Base-by-base conservation (phyloP, 2,797 vertebrate species). In the Melanotaenia maccullochi region DNA sequence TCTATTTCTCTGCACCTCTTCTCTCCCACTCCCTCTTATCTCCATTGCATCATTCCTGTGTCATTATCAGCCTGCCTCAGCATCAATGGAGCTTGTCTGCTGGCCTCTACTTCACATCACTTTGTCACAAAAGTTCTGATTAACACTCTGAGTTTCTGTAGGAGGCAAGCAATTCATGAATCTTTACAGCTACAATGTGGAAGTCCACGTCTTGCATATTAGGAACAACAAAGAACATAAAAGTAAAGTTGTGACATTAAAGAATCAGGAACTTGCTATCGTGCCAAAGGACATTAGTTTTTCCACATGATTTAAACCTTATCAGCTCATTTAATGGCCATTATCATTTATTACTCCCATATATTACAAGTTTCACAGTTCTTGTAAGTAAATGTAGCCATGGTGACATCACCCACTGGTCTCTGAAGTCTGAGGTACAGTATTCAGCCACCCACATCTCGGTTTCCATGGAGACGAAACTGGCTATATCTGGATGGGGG, bases 91-190 rank as follows among this genome's bases (percentile, higher is more conserved):
- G 84, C 85, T 76, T 81, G 81, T 83, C 87, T 83, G 66, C 60
- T 84, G 89, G 71, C 89, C 88, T 76, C 71, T 25, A 11, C 79
- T 79, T 88, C 87, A 89, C 90, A 90, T 83, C 82, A 2, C 78
- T 88, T 64, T 82, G 85, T 89, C 24, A 52, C 85, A 79, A 16
- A 87, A 62, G 51, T 78, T 79, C 62, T 67, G 77, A 75, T 80
- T 78, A 58, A 82, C 47, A 79, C n/a, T 0, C 35, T 12, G 52
- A 7, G 38, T 68, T 82, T 73, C 62, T 65, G 73, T 32, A 72
- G 69, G 64, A 65, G 74, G 66, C 16, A 9, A 9, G 65, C 51
- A 52, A 65, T 83, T 75, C 68, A 77, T 58, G 54, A 59, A 16
- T 78, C 9, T 63, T 38, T 54, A 49, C 33, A 6, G 14, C 60